A percentile compares a stretch with the other conserved stretches of the same genome.
Conservation (phyloP, 2,888 invertebrate genomes). For the Galeruca laticollis region DNA sequence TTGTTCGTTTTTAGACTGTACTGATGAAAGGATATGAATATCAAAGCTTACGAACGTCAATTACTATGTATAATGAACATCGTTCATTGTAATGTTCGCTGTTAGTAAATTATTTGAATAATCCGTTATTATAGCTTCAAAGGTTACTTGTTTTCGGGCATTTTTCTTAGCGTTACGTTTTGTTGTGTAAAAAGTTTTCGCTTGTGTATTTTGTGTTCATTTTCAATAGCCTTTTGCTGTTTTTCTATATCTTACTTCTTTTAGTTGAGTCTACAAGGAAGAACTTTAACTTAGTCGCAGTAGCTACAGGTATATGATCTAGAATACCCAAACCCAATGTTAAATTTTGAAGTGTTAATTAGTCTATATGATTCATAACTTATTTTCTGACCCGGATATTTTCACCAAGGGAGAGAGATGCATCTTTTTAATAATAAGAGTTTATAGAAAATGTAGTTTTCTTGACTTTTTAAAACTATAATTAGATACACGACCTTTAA, state of each 20-base stretch:
- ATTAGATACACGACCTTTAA: slow-evolving; percentile 24
- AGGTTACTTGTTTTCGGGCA: slow-evolving; percentile 17
- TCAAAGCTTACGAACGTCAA: too few species aligned
- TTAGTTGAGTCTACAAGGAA: slow-evolving; percentile 21
- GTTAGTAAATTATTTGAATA: slow-evolving; percentile 27
- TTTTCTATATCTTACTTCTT: slow-evolving; percentile 25
- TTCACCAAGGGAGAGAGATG: slow-evolving; percentile 30
- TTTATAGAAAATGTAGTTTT: slow-evolving; percentile 41
- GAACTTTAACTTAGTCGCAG: slow-evolving; percentile 34
- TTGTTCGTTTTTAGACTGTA: too few species aligned
- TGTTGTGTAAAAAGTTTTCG: slow-evolving; percentile 33
- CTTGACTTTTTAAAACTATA: slow-evolving; percentile 34
- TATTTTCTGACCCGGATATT: slow-evolving; percentile 35
- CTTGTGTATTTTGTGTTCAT: slow-evolving; percentile 30
- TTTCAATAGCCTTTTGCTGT: too few species aligned
- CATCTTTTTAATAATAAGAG: slow-evolving; percentile 38
- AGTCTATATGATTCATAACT: slow-evolving; percentile 32
- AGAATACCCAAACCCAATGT: slow-evolving; percentile 30
- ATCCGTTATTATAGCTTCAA: slow-evolving; percentile 35
- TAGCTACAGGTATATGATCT: slow-evolving; percentile 29
- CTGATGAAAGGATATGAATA: too few species aligned
- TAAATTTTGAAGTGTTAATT: too few species aligned
- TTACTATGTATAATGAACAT: slow-evolving; percentile 23
- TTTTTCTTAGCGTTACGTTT: slow-evolving; percentile 34
- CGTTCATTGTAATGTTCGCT: slow-evolving; percentile 19